Percentiles rank a stretch among this genome's conserved stretches.
Conservation (phyloP, 1,140 invertebrate genomes). For the Pseudobourletiella spinata region DNA sequence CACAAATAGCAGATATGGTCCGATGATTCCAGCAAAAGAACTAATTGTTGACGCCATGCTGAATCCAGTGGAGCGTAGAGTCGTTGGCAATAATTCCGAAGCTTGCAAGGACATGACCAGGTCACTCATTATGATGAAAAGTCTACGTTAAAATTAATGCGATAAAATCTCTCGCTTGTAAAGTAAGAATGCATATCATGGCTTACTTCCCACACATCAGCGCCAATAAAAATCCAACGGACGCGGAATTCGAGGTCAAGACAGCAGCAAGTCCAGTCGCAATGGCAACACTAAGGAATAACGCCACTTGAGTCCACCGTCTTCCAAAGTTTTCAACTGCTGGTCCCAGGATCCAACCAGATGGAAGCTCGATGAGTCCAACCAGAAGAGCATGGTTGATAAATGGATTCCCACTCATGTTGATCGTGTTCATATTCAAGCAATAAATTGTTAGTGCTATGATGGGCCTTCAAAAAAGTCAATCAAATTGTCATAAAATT, state of each 20-base stretch:
- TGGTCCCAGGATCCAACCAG: slow-evolving; percentile 41
- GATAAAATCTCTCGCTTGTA: background rate
- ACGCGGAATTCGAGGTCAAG: background rate
- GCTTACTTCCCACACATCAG: no score
- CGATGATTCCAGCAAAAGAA: slow-evolving; percentile 43
- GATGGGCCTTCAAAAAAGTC: slow-evolving; percentile 43
- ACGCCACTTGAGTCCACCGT: slow-evolving; percentile 44
- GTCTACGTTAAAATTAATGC: slow-evolving; percentile 34
- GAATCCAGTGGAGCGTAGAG: slow-evolving; percentile 54
- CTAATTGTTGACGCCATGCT: slow-evolving; percentile 52
- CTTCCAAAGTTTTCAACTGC: slow-evolving; percentile 45
- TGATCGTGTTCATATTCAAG: slow-evolving; percentile 51
- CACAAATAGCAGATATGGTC: slow-evolving; percentile 46
- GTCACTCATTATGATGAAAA: slow-evolving; percentile 42
- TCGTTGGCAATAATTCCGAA: slow-evolving; percentile 61
- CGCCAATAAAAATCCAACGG: no score
- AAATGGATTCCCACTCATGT: slow-evolving; percentile 56
- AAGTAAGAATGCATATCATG: background rate
- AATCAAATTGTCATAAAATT: background rate
- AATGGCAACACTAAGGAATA: slow-evolving; percentile 42
- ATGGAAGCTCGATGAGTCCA: slow-evolving; percentile 53
- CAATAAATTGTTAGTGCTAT: slow-evolving; percentile 52
- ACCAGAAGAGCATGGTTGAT: slow-evolving; percentile 58
- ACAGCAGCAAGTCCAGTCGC: slow-evolving; percentile 42
- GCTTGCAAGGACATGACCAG: slow-evolving; percentile 44